Evolutionary conservation across 92 coral and sea anemone genomes (phyloP).

Genomic region (Meandrina meandrites): DNA sequence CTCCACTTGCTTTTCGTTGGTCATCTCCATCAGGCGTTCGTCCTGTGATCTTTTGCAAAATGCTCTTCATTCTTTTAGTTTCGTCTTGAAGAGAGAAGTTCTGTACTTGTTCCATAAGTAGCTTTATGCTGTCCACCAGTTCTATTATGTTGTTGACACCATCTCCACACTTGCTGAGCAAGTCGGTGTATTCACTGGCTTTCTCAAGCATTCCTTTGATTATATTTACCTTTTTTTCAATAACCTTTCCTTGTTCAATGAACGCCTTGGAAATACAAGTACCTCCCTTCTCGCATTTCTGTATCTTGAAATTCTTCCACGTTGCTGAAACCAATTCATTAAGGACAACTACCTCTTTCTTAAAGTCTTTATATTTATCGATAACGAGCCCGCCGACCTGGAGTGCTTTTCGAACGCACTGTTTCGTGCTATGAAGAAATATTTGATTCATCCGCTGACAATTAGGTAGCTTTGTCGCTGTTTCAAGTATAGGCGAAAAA

Average conservation of each 20-base stretch:
- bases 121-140: constrained; percentile 63
- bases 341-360: constrained; percentile 50
- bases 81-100: constrained; percentile 79
- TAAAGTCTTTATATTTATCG: constrained; percentile 59
- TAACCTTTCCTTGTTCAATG: constrained; percentile 67
- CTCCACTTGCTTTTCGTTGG: neutral
- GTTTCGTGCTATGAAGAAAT: constrained; percentile 49
- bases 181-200: constrained; percentile 74
- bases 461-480: constrained; percentile 63
- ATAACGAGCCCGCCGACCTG: constrained; percentile 59
- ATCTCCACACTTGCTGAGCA: constrained; percentile 65
- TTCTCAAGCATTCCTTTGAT: constrained; percentile 62
- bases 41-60: constrained; percentile 67
- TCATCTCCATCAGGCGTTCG: constrained; percentile 45
- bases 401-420: constrained; percentile 64
- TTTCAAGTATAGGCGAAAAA: constrained; percentile 61
- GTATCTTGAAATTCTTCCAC: constrained; percentile 70
- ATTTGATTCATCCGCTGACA: constrained; percentile 53
- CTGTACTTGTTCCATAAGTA: constrained; percentile 67
- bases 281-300: constrained; percentile 71
- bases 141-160: constrained; percentile 61
- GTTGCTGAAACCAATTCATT: constrained; percentile 60
- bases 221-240: constrained; percentile 27
- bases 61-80: constrained; percentile 58
- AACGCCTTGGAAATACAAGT: constrained; percentile 74